These are phyloP conservation scores for Limnephilus lunatus DNA, from an alignment of 2,888 invertebrate species.

Conservation along the genomic window DNA sequence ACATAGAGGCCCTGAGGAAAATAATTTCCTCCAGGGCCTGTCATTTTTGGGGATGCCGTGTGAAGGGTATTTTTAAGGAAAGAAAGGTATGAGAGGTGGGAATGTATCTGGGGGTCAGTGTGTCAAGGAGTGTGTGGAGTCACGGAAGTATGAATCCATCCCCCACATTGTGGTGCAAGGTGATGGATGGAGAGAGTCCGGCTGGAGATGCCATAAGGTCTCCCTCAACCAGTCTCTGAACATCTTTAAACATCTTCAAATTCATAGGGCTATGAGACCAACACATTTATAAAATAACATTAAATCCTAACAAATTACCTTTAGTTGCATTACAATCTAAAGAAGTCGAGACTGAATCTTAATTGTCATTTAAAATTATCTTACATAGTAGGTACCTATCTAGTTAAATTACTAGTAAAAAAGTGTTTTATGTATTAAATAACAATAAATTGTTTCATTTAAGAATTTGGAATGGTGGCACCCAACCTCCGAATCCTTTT, in stretches of 20 bases:
- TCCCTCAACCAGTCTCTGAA: no score
- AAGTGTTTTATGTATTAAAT: background rate
- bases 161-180: no score
- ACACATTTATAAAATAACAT: background rate
- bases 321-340: background rate
- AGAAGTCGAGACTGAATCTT: background rate
- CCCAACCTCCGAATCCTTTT: slow-evolving; percentile 89
- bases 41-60: no score
- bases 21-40: no score
- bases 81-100: no score
- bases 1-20: no score
- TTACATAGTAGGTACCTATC: background rate
- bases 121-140: no score
- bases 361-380: background rate
- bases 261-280: background rate
- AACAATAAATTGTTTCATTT: background rate
- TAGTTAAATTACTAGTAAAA: background rate
- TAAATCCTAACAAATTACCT: background rate
- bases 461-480: slow-evolving; percentile 51
- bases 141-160: no score
- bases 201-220: no score
- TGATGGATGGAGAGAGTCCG: no score
- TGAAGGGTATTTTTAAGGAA: no score
- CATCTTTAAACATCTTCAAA: background rate
- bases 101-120: no score